Percentiles rank a stretch among this genome's conserved stretches.
phyloP scores from a whole-genome alignment of 2,113 vertebrate genomes.

The Grammomys surdaster region DNA sequence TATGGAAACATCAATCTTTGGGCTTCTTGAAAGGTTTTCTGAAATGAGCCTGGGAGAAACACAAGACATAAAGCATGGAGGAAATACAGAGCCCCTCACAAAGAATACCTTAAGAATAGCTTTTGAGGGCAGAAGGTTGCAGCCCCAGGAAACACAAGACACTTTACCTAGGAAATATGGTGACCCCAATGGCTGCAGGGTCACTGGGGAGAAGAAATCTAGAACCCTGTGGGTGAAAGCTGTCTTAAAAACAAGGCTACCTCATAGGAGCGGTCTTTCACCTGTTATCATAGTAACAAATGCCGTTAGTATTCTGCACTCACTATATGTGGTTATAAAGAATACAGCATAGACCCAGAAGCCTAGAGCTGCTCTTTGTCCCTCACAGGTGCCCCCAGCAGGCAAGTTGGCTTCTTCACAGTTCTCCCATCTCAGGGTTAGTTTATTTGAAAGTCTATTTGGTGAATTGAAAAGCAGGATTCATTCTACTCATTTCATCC shows the following conservation, averaged over 20 bases:
- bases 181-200: rapidly evolving
- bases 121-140: rapidly evolving
- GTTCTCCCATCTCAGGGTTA: neutral
- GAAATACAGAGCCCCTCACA: neutral
- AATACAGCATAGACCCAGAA: neutral
- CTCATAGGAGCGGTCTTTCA: neutral
- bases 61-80: neutral
- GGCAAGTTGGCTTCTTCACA: neutral
- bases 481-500: neutral
- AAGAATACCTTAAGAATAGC: rapidly evolving
- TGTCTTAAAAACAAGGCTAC: neutral
- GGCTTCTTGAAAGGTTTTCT: conserved; percentile 86
- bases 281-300: rapidly evolving
- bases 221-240: neutral
- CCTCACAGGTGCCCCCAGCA: neutral
- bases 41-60: conserved; percentile 88
- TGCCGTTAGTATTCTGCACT: rapidly evolving
- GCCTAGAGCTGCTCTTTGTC: rapidly evolving
- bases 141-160: neutral
- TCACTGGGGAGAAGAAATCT: neutral
- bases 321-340: rapidly evolving
- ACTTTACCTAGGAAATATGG: too few relatives aligned
- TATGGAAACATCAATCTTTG: conserved; percentile 90
- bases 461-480: rapidly evolving
- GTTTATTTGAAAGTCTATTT: neutral